Conservation (phyloP, 1,140 invertebrate genomes). For the Hycleus cichorii region DNA sequence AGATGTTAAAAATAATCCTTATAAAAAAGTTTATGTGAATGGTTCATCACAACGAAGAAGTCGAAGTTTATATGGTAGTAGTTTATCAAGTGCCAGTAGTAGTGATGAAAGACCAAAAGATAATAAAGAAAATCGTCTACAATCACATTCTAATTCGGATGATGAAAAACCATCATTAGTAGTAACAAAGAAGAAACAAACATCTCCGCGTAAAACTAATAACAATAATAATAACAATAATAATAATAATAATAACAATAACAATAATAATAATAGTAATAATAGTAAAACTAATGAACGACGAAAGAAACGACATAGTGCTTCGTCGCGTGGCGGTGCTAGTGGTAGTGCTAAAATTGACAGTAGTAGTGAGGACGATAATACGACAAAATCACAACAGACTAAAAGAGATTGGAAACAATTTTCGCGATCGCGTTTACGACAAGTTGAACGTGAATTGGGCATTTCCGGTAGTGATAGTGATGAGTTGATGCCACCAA, state of each 20-base stretch:
- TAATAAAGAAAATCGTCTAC: conserved; percentile 39
- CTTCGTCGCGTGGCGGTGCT: conserved; percentile 25
- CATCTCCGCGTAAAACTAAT: conserved; percentile 20
- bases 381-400: conserved; percentile 37
- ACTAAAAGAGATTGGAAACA: conserved; percentile 45
- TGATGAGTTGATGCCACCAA: conserved; percentile 59
- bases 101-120: conserved; percentile 45
- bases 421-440: conserved; percentile 44
- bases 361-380: conserved; percentile 53
- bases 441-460: conserved; percentile 66
- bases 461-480: conserved; percentile 61
- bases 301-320: conserved; percentile 26
- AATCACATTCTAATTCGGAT: conserved; percentile 26
- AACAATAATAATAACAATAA: conserved; percentile 2
- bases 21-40: conserved; percentile 69
- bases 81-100: conserved; percentile 56
- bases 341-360: conserved; percentile 42
- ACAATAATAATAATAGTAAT: conserved; percentile 6
- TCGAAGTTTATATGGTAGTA: conserved; percentile 55
- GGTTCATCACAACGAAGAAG: conserved; percentile 59
- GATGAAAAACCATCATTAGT: conserved; percentile 34
- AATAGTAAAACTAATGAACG: conserved; percentile 23
- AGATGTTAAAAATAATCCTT: conserved; percentile 54
- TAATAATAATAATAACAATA: too few relatives aligned
- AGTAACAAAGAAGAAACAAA: conserved; percentile 23